Conservation (phyloP, 2,888 invertebrate genomes). For the Caenorhabditis uteleia region DNA sequence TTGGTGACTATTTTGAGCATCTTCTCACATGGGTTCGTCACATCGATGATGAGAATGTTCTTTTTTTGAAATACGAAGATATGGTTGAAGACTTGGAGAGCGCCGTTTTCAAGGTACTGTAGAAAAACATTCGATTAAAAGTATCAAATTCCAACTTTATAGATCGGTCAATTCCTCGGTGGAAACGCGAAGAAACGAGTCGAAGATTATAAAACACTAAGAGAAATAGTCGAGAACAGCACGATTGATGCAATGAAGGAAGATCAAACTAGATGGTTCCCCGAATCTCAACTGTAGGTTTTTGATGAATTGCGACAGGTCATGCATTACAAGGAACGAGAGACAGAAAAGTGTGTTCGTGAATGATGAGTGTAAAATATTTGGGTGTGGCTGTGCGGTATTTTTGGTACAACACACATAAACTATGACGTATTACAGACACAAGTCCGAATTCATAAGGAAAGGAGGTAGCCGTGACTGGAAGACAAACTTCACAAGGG, state of each 20-base stretch:
- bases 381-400: neutral
- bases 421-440: slow-evolving; percentile 38
- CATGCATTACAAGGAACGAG: no score
- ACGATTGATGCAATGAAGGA: slow-evolving; percentile 66
- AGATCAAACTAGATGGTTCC: slow-evolving; percentile 67
- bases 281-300: slow-evolving; percentile 49
- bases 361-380: neutral
- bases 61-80: slow-evolving; percentile 66
- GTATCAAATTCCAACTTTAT: neutral
- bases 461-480: slow-evolving; percentile 67
- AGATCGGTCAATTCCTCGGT: slow-evolving; percentile 65
- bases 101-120: slow-evolving; percentile 46
- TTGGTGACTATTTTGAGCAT: slow-evolving; percentile 68
- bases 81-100: slow-evolving; percentile 58
- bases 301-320: neutral
- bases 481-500: slow-evolving; percentile 65
- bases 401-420: no score
- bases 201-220: slow-evolving; percentile 44
- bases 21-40: slow-evolving; percentile 58
- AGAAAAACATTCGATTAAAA: slow-evolving; percentile 1
- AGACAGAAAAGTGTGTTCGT: neutral
- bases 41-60: slow-evolving; percentile 58
- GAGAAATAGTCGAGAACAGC: slow-evolving; percentile 55
- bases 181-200: slow-evolving; percentile 56
- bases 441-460: slow-evolving; percentile 63